Conservation (phyloP, 2,888 invertebrate genomes). For the Athalia cordata region DNA sequence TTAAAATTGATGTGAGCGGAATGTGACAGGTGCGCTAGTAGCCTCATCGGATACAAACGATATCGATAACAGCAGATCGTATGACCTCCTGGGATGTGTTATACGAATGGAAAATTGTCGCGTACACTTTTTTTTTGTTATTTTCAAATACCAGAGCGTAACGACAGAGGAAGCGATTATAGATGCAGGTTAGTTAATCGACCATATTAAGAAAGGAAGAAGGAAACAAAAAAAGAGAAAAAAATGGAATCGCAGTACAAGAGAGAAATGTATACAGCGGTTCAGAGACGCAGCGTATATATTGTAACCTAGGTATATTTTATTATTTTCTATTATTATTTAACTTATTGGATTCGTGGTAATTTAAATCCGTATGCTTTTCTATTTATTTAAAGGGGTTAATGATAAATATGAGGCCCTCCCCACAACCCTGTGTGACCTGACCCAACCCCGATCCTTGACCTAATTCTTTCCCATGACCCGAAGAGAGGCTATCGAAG, state of each 20-base stretch:
- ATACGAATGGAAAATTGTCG: not conserved
- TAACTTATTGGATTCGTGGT: conserved; percentile 7
- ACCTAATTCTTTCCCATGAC: no score
- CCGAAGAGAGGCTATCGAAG: conserved; percentile 21
- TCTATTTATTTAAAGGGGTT: conserved; percentile 11
- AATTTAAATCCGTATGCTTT: conserved; percentile 13
- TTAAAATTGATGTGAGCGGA: conserved; percentile 85
- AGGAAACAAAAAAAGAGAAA: not conserved
- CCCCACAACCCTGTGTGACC: not conserved
- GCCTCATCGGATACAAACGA: not conserved
- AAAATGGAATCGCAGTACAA: not conserved
- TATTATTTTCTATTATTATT: conserved; percentile 22
- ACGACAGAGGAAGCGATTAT: not conserved
- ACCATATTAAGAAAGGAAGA: not conserved
- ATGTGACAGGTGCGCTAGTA: conserved; percentile 73
- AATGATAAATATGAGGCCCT: not conserved
- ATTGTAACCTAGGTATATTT: not conserved
- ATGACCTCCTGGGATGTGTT: not conserved
- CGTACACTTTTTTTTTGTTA: not conserved
- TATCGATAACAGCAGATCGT: not conserved
- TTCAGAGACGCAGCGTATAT: not conserved
- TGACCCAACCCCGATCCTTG: no score
- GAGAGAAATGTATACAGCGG: not conserved
- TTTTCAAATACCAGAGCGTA: not conserved
- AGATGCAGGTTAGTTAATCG: not conserved